Percentiles rank a stretch among this genome's conserved stretches.
Evolutionary conservation across 2,797 vertebrate species (phyloP).

Genomic region (Lindbergichthys nudifrons): DNA sequence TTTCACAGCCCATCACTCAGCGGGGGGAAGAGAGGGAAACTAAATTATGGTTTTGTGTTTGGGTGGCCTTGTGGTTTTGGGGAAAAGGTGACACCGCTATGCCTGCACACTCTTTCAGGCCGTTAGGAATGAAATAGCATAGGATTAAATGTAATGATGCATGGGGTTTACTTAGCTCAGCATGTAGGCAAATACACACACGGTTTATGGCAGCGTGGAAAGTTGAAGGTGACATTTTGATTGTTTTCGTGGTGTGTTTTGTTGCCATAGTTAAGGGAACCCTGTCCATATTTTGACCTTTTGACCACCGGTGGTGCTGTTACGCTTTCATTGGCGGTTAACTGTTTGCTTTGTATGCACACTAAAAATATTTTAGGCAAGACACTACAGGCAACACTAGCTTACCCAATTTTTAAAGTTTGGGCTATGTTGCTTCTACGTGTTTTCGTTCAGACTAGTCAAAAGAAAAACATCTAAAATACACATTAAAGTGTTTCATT

Average conservation of each 20-base stretch:
- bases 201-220: neutral
- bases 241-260: conserved; percentile 31
- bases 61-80: conserved; percentile 48
- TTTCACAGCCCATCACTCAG: conserved; percentile 36
- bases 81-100: conserved; percentile 43
- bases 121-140: conserved; percentile 36
- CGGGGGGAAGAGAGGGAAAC: conserved; percentile 24
- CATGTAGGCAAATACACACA: neutral
- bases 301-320: conserved; percentile 3
- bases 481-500: too few relatives aligned
- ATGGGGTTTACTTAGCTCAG: conserved; percentile 12
- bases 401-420: too few relatives aligned
- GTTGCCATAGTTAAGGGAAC: conserved; percentile 9
- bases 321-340: neutral
- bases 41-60: conserved; percentile 57
- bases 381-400: too few relatives aligned
- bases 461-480: too few relatives aligned
- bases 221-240: conserved; percentile 12
- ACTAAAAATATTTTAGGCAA: too few relatives aligned
- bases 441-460: too few relatives aligned
- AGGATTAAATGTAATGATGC: conserved; percentile 32
- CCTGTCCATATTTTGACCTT: neutral
- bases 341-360: neutral
- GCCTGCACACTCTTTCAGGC: conserved; percentile 22
- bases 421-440: too few relatives aligned